Conservation (phyloP, 2,888 invertebrate species). For the Gasteruption jaculator region DNA sequence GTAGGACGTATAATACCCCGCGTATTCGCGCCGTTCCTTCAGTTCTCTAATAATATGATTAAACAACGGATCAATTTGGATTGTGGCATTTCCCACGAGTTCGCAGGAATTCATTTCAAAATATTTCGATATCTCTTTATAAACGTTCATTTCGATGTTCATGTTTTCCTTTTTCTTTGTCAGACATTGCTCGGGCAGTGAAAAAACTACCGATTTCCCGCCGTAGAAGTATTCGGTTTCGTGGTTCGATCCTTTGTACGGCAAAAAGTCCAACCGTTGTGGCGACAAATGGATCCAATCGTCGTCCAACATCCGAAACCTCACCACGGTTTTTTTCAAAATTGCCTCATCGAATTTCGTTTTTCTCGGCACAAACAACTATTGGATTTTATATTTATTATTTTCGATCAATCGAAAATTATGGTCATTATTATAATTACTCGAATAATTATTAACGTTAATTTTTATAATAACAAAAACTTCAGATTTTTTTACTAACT, state of each 20-base stretch:
- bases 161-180: constrained; percentile 22
- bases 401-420: no score
- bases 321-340: constrained; percentile 36
- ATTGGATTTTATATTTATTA: not conserved
- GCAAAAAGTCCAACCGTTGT: constrained; percentile 31
- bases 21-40: constrained; percentile 29
- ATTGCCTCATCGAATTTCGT: constrained; percentile 33
- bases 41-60: constrained; percentile 39
- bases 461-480: not conserved
- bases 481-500: constrained; percentile 25
- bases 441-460: no score
- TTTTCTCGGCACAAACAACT: constrained; percentile 37
- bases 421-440: no score
- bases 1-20: constrained; percentile 25
- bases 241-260: constrained; percentile 34
- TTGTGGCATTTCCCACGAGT: constrained; percentile 28
- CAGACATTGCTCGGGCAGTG: constrained; percentile 29
- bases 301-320: constrained; percentile 38
- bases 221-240: constrained; percentile 37
- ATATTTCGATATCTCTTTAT: constrained; percentile 33
- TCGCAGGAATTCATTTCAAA: constrained; percentile 29
- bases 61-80: constrained; percentile 34
- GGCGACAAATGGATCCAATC: constrained; percentile 38
- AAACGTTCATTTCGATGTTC: constrained; percentile 32
- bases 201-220: constrained; percentile 40